A percentile compares a stretch with the other conserved stretches of the same genome.
phyloP scores from a whole-genome alignment of 2,797 vertebrate species.

The Chrosomus eos region DNA sequence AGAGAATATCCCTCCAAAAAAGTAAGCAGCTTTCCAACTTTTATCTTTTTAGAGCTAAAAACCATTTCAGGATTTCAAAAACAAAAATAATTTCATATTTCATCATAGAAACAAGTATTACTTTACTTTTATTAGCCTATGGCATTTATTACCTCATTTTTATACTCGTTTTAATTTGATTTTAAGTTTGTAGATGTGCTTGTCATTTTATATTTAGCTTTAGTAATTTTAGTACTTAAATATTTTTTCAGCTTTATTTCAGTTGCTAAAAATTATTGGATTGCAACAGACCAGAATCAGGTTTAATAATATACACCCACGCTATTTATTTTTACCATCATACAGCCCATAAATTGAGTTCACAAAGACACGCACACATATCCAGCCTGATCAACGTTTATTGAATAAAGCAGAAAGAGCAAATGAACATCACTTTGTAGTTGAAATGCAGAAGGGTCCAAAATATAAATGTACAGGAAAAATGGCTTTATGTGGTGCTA shows the following conservation, averaged over 20 bases:
- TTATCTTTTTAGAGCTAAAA: neutral
- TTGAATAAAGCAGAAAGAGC: slow-evolving; percentile 59
- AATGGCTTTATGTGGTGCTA: slow-evolving; percentile 23
- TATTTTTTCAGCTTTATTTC: neutral
- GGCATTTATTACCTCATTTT: neutral
- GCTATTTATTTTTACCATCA: neutral
- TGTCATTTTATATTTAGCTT: neutral
- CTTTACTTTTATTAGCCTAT: neutral
- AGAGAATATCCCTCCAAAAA: neutral
- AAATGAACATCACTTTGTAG: slow-evolving; percentile 47
- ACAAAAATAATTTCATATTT: neutral
- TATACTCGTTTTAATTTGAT: too few relatives aligned
- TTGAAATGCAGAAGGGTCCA: slow-evolving; percentile 16
- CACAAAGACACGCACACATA: neutral
- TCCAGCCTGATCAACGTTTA: slow-evolving; percentile 60
- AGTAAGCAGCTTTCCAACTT: neutral
- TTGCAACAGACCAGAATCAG: neutral
- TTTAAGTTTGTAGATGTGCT: too few relatives aligned
- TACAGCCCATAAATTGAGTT: neutral
- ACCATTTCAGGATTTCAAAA: neutral
- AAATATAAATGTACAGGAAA: slow-evolving; percentile 27
- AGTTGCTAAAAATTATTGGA: neutral
- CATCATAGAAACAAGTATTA: neutral
- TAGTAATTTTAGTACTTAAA: neutral
- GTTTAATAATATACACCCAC: neutral